These are phyloP conservation scores for Micromesistius poutassou DNA, from an alignment of 2,797 vertebrate species.

Conservation along the genomic window DNA sequence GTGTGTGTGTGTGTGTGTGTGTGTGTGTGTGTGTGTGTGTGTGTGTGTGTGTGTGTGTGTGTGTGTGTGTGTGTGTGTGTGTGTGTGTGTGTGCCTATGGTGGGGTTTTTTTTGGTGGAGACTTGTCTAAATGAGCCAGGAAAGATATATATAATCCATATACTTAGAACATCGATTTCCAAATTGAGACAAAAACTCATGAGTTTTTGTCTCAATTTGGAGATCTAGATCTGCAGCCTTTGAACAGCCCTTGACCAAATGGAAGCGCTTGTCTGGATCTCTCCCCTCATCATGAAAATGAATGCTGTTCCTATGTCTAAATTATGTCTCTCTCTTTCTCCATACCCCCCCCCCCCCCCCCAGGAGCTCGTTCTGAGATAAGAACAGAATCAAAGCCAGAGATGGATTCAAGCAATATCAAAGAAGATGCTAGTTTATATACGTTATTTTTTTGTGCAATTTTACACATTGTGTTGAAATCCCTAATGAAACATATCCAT, in stretches of 20 bases:
- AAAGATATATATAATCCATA: constrained; percentile 14
- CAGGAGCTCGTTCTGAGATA: too few species aligned
- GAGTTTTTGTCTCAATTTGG: constrained; percentile 9
- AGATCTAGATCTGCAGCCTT: too few species aligned
- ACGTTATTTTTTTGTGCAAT: too few species aligned
- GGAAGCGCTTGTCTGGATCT: constrained; percentile 14
- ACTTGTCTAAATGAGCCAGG: constrained; percentile 11
- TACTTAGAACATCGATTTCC: constrained; percentile 3
- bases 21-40: constrained; percentile 9
- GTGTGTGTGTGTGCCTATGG: neutral
- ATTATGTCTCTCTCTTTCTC: neutral
- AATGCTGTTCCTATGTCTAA: constrained; percentile 18
- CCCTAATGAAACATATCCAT: too few species aligned
- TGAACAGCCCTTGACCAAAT: constrained; percentile 17
- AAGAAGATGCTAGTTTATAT: too few species aligned
- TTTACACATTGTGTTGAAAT: too few species aligned
- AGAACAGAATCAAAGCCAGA: too few species aligned
- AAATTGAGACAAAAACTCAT: constrained; percentile 10
- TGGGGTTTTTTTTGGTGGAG: constrained; percentile 18
- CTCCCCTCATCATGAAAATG: constrained; percentile 39
- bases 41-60: constrained; percentile 22
- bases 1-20: neutral
- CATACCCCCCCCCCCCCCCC: neutral
- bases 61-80: constrained; percentile 16
- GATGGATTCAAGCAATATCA: too few species aligned